Percentiles rank a stretch among this genome's conserved stretches.
Evolutionary conservation across 2,113 vertebrate genomes (phyloP).

Genomic region (Melanotaenia duboulayi): DNA sequence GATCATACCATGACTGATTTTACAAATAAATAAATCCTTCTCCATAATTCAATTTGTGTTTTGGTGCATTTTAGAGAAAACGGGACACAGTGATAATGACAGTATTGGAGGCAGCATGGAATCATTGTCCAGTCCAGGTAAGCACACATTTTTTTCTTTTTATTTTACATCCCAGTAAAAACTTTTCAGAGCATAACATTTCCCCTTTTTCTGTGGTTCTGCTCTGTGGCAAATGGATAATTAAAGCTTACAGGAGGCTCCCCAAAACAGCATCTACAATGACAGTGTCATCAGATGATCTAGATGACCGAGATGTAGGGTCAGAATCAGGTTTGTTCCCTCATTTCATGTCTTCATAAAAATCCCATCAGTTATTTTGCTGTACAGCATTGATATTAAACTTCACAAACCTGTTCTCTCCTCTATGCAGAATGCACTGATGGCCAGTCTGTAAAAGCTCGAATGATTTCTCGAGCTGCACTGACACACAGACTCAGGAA

Average conservation of each 20-base stretch:
- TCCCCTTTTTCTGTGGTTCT: constrained; percentile 28
- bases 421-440: constrained; percentile 80
- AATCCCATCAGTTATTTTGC: background rate
- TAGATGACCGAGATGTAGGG: constrained; percentile 87
- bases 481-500: constrained; percentile 88
- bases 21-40: background rate
- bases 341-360: background rate
- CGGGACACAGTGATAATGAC: constrained; percentile 83
- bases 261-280: constrained; percentile 83
- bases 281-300: constrained; percentile 89
- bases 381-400: background rate
- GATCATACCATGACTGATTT: background rate
- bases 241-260: constrained; percentile 76
- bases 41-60: background rate
- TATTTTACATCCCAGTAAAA: background rate
- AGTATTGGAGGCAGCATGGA: constrained; percentile 87
- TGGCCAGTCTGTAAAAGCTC: constrained; percentile 68
- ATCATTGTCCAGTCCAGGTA: constrained; percentile 91
- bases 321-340: constrained; percentile 77
- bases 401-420: background rate
- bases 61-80: constrained; percentile 66
- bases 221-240: constrained; percentile 6
- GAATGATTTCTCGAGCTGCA: constrained; percentile 83
- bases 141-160: background rate
- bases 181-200: background rate